Evolutionary conservation across 92 coral and sea anemone species (phyloP).

Genomic region (Siderastrea siderea): DNA sequence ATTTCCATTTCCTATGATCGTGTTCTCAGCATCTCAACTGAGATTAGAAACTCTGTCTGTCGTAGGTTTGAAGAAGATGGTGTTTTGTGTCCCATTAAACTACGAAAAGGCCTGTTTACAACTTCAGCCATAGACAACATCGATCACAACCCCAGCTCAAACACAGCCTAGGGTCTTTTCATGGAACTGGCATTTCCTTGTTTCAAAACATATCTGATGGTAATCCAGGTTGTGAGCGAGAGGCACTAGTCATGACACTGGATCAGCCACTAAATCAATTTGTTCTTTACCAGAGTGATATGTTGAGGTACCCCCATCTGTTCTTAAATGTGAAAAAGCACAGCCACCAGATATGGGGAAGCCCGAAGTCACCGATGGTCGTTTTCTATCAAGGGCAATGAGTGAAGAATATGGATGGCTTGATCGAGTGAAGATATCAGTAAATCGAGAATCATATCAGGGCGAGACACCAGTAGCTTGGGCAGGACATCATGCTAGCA

Average conservation of each 20-base stretch:
- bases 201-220: conserved; percentile 26
- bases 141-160: too few species aligned
- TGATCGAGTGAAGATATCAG: conserved; percentile 5
- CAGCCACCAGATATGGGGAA: conserved; percentile 20
- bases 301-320: conserved; percentile 53
- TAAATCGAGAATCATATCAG: background rate
- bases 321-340: conserved; percentile 23
- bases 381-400: background rate
- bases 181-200: too few species aligned
- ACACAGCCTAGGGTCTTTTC: too few species aligned
- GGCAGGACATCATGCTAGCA: conserved; percentile 64
- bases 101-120: too few species aligned
- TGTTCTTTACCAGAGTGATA: conserved; percentile 51
- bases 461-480: conserved; percentile 57
- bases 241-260: conserved; percentile 4
- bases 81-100: too few species aligned
- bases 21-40: too few species aligned
- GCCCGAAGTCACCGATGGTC: conserved; percentile 8
- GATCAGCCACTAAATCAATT: background rate
- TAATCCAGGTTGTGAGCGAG: conserved; percentile 49
- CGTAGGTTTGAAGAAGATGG: too few species aligned
- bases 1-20: too few species aligned
- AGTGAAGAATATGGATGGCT: conserved; percentile 4
- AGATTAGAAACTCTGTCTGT: too few species aligned
- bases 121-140: too few species aligned